Evolutionary conservation across 2,113 vertebrate species (phyloP).

Genomic region (Catharus minimus): DNA sequence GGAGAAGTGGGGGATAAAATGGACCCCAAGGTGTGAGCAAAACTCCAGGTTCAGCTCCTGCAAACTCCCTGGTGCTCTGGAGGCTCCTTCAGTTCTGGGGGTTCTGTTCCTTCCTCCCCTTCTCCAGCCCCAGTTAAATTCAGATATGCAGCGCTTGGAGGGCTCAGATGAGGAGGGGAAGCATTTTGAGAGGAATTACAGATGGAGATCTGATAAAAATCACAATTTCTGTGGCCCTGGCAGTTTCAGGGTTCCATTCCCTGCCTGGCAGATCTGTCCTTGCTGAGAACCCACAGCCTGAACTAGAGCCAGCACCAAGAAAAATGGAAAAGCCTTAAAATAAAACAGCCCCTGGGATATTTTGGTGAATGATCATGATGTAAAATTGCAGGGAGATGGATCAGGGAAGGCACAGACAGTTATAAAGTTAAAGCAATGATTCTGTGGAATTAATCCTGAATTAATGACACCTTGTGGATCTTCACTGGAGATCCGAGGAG

Average conservation of each 20-base stretch:
- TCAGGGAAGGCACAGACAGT: neutral
- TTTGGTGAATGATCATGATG: neutral
- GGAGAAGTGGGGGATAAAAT: neutral
- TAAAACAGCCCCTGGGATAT: neutral
- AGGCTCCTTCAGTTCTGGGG: neutral
- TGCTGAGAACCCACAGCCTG: neutral
- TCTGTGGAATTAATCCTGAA: conserved; percentile 48
- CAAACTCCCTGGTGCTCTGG: neutral
- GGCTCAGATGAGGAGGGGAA: neutral
- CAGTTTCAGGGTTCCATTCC: neutral
- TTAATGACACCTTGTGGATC: conserved; percentile 18
- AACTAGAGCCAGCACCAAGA: conserved; percentile 16
- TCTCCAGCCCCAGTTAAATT: conserved; percentile 36
- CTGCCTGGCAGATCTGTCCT: neutral
- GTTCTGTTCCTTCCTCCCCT: neutral
- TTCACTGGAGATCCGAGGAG: neutral
- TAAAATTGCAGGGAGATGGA: neutral
- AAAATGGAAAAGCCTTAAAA: conserved; percentile 28
- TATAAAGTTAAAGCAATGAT: conserved; percentile 55
- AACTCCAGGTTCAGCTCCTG: neutral
- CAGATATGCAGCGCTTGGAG: neutral
- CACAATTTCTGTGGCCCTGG: neutral
- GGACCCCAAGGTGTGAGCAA: neutral
- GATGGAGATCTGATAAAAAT: neutral
- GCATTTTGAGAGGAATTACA: conserved; percentile 46